Percentiles rank a stretch among this genome's conserved stretches.
These are phyloP conservation scores for Anoplolepis gracilipes DNA, from an alignment of 1,140 invertebrate genomes.

Conservation along the genomic window DNA sequence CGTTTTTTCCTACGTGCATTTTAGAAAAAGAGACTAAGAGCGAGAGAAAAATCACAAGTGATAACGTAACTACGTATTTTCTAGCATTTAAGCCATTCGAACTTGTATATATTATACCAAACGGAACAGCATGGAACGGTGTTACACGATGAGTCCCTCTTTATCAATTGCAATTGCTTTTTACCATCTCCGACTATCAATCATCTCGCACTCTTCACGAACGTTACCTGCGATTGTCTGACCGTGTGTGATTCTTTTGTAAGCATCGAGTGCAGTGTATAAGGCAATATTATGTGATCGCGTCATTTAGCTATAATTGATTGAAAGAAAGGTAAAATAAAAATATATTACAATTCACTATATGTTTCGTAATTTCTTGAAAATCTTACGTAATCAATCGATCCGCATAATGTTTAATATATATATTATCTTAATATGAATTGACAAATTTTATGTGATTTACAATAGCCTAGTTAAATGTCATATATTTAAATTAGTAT, in stretches of 20 bases:
- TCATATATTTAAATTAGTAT: background rate
- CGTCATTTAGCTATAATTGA: constrained; percentile 67
- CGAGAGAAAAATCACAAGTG: constrained; percentile 31
- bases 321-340: constrained; percentile 56
- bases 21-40: background rate
- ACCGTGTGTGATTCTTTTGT: constrained; percentile 60
- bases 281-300: constrained; percentile 69
- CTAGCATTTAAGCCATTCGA: constrained; percentile 45
- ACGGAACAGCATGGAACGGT: constrained; percentile 7
- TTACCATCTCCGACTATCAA: constrained; percentile 42
- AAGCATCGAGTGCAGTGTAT: constrained; percentile 56
- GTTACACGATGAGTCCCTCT: constrained; percentile 51
- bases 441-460: background rate
- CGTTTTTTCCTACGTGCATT: constrained; percentile 19
- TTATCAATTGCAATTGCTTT: constrained; percentile 72
- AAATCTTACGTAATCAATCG: background rate
- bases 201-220: constrained; percentile 50
- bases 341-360: constrained; percentile 62
- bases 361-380: background rate
- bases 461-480: background rate
- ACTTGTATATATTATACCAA: constrained; percentile 68
- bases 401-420: background rate
- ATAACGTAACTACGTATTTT: constrained; percentile 60
- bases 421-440: background rate
- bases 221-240: constrained; percentile 52